phyloP scores from a whole-genome alignment of 2,797 vertebrate genomes.

The Lithobates pipiens region DNA sequence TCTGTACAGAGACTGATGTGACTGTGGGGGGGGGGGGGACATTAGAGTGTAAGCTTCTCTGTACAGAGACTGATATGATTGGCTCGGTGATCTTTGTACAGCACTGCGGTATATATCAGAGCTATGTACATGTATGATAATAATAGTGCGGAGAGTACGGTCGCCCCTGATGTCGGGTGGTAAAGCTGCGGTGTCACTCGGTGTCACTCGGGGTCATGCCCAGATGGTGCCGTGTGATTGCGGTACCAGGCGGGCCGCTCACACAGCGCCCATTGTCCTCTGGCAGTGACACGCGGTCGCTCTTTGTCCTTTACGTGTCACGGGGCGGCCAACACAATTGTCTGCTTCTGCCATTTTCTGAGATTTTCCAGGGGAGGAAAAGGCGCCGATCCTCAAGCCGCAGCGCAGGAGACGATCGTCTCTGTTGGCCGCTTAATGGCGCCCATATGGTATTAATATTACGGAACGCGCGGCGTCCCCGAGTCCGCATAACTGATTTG shows the following conservation, averaged over 20 bases:
- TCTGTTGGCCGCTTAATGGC: neutral
- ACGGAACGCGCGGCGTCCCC: neutral
- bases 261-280: neutral
- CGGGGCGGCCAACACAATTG: neutral
- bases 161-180: no score
- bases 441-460: conserved; percentile 19
- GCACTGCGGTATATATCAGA: no score
- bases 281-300: no score
- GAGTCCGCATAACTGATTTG: conserved; percentile 5
- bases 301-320: neutral
- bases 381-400: neutral
- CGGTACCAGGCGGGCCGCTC: neutral
- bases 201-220: neutral
- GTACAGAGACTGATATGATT: no score
- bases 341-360: neutral
- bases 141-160: no score
- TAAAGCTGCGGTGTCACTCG: neutral
- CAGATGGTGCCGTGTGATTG: neutral
- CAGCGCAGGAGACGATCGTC: neutral
- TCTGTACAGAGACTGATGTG: no score
- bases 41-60: no score
- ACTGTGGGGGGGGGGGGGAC: no score
- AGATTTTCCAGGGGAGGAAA: neutral
- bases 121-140: no score
- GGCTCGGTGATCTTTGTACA: no score